A percentile compares a stretch with the other conserved stretches of the same genome.
Conservation (phyloP, 1,140 invertebrate species). For the Procambarus clarkii region DNA sequence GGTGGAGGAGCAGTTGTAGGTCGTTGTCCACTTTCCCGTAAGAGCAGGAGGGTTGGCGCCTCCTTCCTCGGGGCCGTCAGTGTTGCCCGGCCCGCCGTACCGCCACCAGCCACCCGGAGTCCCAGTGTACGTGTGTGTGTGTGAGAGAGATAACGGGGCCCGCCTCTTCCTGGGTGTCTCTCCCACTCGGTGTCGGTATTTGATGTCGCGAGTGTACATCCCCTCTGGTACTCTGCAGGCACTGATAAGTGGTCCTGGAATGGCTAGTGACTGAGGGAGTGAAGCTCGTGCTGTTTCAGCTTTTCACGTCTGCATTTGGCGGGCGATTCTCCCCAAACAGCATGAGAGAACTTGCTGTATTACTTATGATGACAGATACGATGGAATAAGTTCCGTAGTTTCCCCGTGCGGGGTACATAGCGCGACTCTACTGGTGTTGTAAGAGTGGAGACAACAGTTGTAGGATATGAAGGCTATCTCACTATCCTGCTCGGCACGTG, state of each 20-base stretch:
- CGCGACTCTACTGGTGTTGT: background rate
- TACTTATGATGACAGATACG: too few relatives aligned
- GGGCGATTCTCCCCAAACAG: background rate
- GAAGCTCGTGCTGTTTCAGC: background rate
- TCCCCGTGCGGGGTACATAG: too few relatives aligned
- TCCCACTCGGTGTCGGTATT: background rate
- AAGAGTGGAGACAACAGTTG: background rate
- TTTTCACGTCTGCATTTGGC: background rate
- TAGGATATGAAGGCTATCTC: too few relatives aligned
- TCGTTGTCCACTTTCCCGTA: conserved; percentile 5
- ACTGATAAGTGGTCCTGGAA: background rate
- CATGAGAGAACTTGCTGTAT: too few relatives aligned
- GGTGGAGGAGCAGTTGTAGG: background rate
- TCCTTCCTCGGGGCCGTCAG: background rate
- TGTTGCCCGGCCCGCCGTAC: conserved; percentile 1
- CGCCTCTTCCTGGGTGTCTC: background rate
- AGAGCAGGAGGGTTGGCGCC: background rate
- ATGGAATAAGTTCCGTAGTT: too few relatives aligned
- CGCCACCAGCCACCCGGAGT: background rate
- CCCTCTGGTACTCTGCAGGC: background rate
- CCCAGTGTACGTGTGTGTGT: background rate
- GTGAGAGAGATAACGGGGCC: background rate
- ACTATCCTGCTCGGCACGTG: too few relatives aligned
- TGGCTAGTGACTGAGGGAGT: background rate
- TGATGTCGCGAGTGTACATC: background rate